phyloP scores from a whole-genome alignment of 1,140 invertebrate species.

The Plectrocnemia conspersa region DNA sequence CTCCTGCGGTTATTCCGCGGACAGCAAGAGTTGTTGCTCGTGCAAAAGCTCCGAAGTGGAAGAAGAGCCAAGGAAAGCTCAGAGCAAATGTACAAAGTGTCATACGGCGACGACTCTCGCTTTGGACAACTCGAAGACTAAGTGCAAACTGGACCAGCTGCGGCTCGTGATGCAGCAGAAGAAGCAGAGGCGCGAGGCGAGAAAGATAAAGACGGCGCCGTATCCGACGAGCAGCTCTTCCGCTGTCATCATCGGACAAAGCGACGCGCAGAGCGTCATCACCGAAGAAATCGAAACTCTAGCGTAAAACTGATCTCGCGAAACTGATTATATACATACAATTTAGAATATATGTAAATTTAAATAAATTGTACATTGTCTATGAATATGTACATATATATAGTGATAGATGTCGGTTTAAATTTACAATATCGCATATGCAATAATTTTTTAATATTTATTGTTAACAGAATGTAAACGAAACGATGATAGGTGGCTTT shows the following conservation, averaged over 20 bases:
- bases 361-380: too few relatives aligned
- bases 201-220: conserved; percentile 68
- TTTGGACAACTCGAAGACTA: conserved; percentile 72
- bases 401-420: too few relatives aligned
- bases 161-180: conserved; percentile 84
- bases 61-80: conserved; percentile 24
- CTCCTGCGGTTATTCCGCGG: conserved; percentile 4
- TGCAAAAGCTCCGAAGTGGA: conserved; percentile 34
- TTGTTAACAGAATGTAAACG: too few relatives aligned
- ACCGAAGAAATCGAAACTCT: conserved; percentile 48
- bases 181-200: conserved; percentile 71
- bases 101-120: conserved; percentile 50
- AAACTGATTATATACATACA: too few relatives aligned
- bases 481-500: too few relatives aligned
- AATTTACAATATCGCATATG: too few relatives aligned
- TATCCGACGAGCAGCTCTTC: conserved; percentile 55
- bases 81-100: conserved; percentile 42
- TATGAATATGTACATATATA: too few relatives aligned
- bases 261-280: conserved; percentile 37
- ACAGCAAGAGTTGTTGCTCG: conserved; percentile 39
- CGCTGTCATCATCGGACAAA: conserved; percentile 37
- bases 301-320: conserved; percentile 39
- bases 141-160: conserved; percentile 79
- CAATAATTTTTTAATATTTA: too few relatives aligned
- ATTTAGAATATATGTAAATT: too few relatives aligned